These are phyloP conservation scores for Neoscelio sp. DNA, from an alignment of 2,888 invertebrate genomes.

Conservation along the genomic window DNA sequence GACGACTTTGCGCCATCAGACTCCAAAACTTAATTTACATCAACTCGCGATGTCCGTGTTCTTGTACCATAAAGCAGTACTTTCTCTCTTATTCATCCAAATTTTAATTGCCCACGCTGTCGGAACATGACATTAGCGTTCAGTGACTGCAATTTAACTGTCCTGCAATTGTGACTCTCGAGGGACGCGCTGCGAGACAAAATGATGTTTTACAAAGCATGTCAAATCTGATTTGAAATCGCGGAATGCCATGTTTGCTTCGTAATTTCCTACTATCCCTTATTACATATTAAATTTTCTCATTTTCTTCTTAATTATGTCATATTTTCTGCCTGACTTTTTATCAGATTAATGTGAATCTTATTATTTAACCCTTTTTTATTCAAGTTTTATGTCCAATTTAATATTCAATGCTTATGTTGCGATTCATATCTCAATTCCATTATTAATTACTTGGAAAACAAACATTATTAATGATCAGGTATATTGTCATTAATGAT, in stretches of 20 bases:
- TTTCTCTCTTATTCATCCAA: constrained; percentile 29
- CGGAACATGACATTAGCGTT: constrained; percentile 45
- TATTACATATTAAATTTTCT: no score
- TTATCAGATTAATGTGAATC: no score
- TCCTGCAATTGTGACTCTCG: constrained; percentile 26
- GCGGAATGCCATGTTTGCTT: not conserved
- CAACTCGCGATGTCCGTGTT: constrained; percentile 29
- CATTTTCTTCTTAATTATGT: no score
- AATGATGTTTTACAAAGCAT: not conserved
- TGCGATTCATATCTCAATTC: no score
- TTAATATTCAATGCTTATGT: no score
- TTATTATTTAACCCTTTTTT: no score
- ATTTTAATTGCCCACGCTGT: constrained; percentile 50
- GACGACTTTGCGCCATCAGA: constrained; percentile 40
- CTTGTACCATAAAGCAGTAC: constrained; percentile 26
- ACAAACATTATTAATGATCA: no score
- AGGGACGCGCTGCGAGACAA: not conserved
- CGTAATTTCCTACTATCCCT: no score
- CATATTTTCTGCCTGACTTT: no score
- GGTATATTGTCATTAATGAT: no score
- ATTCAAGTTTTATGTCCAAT: no score
- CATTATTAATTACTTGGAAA: no score
- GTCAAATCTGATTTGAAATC: constrained; percentile 4
- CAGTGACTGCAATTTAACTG: constrained; percentile 34
- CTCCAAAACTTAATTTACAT: constrained; percentile 52